Percentiles rank a stretch among this genome's conserved stretches.
These are phyloP conservation scores for Trissolcus japonicus DNA, from an alignment of 2,888 invertebrate species.

Conservation along the genomic window DNA sequence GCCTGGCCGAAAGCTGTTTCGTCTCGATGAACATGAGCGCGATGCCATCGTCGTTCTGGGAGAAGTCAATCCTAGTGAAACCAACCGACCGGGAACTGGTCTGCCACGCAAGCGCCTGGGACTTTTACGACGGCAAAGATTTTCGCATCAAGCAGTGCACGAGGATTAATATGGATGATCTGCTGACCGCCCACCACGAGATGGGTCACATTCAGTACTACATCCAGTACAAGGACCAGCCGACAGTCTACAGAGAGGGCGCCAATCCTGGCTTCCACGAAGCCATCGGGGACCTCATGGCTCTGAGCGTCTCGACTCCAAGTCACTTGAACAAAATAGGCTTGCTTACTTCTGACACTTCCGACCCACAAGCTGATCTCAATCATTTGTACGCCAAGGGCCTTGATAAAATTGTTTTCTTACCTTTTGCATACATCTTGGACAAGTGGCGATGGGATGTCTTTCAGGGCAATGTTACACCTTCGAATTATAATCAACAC, in stretches of 20 bases:
- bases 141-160: slow-evolving; percentile 89
- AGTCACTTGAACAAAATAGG: slow-evolving; percentile 80
- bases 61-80: slow-evolving; percentile 89
- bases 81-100: slow-evolving; percentile 84
- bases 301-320: slow-evolving; percentile 78
- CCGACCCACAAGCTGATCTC: slow-evolving; percentile 64
- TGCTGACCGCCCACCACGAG: slow-evolving; percentile 84
- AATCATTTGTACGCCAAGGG: slow-evolving; percentile 78
- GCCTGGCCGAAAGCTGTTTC: slow-evolving; percentile 89
- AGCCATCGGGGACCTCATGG: slow-evolving; percentile 80
- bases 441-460: slow-evolving; percentile 81
- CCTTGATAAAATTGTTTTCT: slow-evolving; percentile 77
- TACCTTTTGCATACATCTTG: slow-evolving; percentile 79
- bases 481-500: slow-evolving; percentile 81
- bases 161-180: slow-evolving; percentile 79
- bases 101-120: slow-evolving; percentile 94
- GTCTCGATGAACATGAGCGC: slow-evolving; percentile 87
- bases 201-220: slow-evolving; percentile 90
- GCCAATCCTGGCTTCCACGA: slow-evolving; percentile 79
- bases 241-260: slow-evolving; percentile 84
- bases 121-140: slow-evolving; percentile 88
- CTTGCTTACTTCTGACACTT: slow-evolving; percentile 70
- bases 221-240: slow-evolving; percentile 84
- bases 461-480: slow-evolving; percentile 80
- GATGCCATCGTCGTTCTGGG: slow-evolving; percentile 90